Base-by-base conservation (phyloP, 2,797 vertebrate genomes). In the Sphaeramia orbicularis region DNA sequence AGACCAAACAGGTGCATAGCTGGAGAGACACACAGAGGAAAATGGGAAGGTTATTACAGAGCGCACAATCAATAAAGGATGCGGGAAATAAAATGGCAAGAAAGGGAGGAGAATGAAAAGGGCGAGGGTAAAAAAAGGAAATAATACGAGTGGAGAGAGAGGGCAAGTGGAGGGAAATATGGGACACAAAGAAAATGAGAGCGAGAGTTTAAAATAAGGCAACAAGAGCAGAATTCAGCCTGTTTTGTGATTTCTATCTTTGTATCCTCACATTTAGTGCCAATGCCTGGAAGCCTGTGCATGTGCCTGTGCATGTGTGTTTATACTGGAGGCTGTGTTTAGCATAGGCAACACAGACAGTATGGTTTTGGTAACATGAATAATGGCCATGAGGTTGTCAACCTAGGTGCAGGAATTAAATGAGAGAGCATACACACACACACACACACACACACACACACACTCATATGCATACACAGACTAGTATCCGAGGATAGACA, bases 1-100 rank as follows among this genome's bases (percentile, higher is more conserved):
- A 99, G 94, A 83, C 98, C 97, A 88, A 99, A 97, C 24, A 99
- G 95, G 93, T 99, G 97, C 97, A 99, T 99, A 57, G 96, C 98
- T 99, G 70, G 3, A 44, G 18, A 57, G 32, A 44, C 1, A 40
- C 49, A 13, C 14, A 43, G 10, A n/a, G n/a, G 13, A 4, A 49
- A 57, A 35, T 32, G 11, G 10, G 16, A 38, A 37, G 40, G 49
- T 60, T 52, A 47, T 37, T 59, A 52, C 27, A 49, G 18, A 27
- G n/a, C n/a, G n/a, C n/a, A n/a, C n/a, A n/a, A n/a, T 27, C 24
- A 27, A 4, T 27, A 24, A 27, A 4, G 4, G 24, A 24, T 21
- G 37, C 1, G 19, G 4, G 32, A 13, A 45, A 41, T 4, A 10
- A 49, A 43, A 63, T 47, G 30, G 15, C 21, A 9, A 40, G 14